Percentiles rank a stretch among this genome's conserved stretches.
Conservation (phyloP, 1,140 invertebrate species). For the Holotrichia oblita region DNA sequence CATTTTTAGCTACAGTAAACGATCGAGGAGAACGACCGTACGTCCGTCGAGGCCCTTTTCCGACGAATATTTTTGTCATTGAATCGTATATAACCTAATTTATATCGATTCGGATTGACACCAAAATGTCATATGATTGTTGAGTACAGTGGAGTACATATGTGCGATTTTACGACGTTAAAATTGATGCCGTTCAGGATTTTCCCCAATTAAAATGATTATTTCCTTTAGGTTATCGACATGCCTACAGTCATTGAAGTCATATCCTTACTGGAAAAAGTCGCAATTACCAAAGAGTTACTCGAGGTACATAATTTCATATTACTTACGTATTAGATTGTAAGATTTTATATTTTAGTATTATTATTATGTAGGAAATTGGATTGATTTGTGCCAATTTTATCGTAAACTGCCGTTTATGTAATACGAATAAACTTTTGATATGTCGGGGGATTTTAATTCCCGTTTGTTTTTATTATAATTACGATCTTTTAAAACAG, state of each 20-base stretch:
- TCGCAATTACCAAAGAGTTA: slow-evolving; percentile 93
- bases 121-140: slow-evolving; percentile 32
- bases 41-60: neutral
- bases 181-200: neutral
- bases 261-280: slow-evolving; percentile 90
- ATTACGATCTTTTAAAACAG: too few relatives aligned
- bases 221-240: slow-evolving; percentile 84
- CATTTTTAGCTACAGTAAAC: neutral
- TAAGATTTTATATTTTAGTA: slow-evolving; percentile 22
- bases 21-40: neutral
- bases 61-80: slow-evolving; percentile 10
- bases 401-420: neutral
- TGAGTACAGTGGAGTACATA: slow-evolving; percentile 32
- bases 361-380: slow-evolving; percentile 15
- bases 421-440: too few relatives aligned
- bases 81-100: slow-evolving; percentile 18
- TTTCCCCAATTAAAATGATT: slow-evolving; percentile 20
- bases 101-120: slow-evolving; percentile 22
- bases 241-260: slow-evolving; percentile 92
- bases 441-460: too few relatives aligned
- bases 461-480: too few relatives aligned
- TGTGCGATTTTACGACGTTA: neutral
- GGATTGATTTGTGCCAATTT: neutral
- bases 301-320: slow-evolving; percentile 76
- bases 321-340: slow-evolving; percentile 17